phyloP scores from a whole-genome alignment of 2,797 vertebrate genomes.

The Rhinatrema bivittatum region DNA sequence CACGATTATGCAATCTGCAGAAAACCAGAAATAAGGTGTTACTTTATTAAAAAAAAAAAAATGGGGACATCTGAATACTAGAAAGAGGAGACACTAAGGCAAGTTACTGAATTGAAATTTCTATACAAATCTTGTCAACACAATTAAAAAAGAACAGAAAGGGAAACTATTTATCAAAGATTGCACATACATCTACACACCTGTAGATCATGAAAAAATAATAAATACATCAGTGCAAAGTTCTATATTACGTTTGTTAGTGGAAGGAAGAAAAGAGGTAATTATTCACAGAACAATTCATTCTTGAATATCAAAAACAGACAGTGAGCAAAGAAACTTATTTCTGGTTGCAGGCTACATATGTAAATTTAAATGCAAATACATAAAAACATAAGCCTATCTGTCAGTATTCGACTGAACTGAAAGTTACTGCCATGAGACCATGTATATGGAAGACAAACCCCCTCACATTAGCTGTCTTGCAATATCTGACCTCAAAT shows the following conservation, averaged over 20 bases:
- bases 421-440: no score
- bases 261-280: conserved; percentile 20
- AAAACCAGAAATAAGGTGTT: conserved; percentile 23
- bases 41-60: conserved; percentile 14
- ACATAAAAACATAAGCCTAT: no score
- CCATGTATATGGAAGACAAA: no score
- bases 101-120: conserved; percentile 14
- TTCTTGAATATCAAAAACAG: conserved; percentile 11
- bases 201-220: conserved; percentile 24
- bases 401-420: no score
- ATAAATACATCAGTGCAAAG: conserved; percentile 44
- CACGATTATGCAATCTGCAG: conserved; percentile 3
- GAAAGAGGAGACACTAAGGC: conserved; percentile 42
- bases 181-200: conserved; percentile 17
- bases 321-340: conserved; percentile 1
- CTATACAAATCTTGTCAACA: conserved; percentile 20
- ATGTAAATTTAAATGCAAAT: no score
- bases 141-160: conserved; percentile 22
- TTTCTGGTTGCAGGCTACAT: conserved; percentile 13
- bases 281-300: conserved; percentile 17
- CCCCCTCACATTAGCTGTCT: no score
- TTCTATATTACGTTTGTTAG: conserved; percentile 17
- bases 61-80: conserved; percentile 22
- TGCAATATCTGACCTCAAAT: no score
- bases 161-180: conserved; percentile 16